A percentile compares a stretch with the other conserved stretches of the same genome.
These are phyloP conservation scores for Rattus norvegicus DNA, from an alignment of 2,113 vertebrate species.

Conservation along the genomic window GRCr8 NC_086024.1:77133501-77134000, in stretches of 20 bases:
- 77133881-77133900: not conserved
- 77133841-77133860: slow-evolving; percentile 36
- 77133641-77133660: slow-evolving; percentile 64
- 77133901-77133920: not conserved
- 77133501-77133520: slow-evolving; percentile 61
- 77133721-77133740: slow-evolving; percentile 78
- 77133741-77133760: slow-evolving; percentile 78
- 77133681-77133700: slow-evolving; percentile 23
- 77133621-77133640: slow-evolving; percentile 60
- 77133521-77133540: not conserved
- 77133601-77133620: slow-evolving; percentile 29
- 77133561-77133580: slow-evolving; percentile 24
- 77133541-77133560: not conserved
- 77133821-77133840: slow-evolving; percentile 70
- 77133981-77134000: not conserved
- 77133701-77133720: slow-evolving; percentile 46
- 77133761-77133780: slow-evolving; percentile 67
- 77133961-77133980: slow-evolving; percentile 37
- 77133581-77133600: slow-evolving; percentile 36
- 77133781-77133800: slow-evolving; percentile 69
- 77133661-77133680: slow-evolving; percentile 52
- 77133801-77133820: slow-evolving; percentile 69
- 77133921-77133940: not conserved
- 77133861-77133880: slow-evolving; percentile 43
- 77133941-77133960: not conserved